Conservation (phyloP, 2,797 vertebrate genomes). For the Huso huso region DNA sequence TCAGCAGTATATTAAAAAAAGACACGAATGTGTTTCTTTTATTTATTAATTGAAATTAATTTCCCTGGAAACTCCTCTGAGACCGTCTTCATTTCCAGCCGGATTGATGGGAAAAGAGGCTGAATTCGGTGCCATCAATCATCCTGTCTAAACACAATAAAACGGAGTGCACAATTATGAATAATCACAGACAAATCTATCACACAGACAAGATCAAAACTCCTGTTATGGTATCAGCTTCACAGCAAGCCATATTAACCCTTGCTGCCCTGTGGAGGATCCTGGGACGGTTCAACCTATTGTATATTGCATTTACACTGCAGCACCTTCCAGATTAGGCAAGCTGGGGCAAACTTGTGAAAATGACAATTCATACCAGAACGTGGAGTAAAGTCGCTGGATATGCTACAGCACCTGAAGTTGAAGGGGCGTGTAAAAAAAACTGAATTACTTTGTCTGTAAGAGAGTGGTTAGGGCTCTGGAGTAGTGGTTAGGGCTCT, state of each 20-base stretch:
- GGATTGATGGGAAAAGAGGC: not conserved
- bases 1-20: too few species aligned
- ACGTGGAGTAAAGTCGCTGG: too few species aligned
- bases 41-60: conserved; percentile 17
- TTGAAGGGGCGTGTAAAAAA: too few species aligned
- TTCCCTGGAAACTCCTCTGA: conserved; percentile 4
- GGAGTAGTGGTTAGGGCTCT: too few species aligned
- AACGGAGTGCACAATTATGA: conserved; percentile 18
- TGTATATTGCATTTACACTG: too few species aligned
- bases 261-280: not conserved
- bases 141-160: conserved; percentile 23
- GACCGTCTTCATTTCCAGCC: not conserved
- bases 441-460: too few species aligned
- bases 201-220: conserved; percentile 11
- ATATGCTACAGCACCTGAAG: too few species aligned
- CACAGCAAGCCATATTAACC: not conserved
- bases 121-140: conserved; percentile 17
- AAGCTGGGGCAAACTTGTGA: too few species aligned
- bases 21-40: not conserved
- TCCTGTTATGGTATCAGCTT: not conserved
- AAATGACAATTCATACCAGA: too few species aligned
- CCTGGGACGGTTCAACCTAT: too few species aligned
- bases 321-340: too few species aligned
- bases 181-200: conserved; percentile 19
- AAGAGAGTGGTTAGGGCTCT: too few species aligned